Percentiles rank a stretch among this genome's conserved stretches.
These are phyloP conservation scores for Damaliscus lunatus DNA, from an alignment of 2,113 vertebrate genomes.

Conservation along the genomic window DNA sequence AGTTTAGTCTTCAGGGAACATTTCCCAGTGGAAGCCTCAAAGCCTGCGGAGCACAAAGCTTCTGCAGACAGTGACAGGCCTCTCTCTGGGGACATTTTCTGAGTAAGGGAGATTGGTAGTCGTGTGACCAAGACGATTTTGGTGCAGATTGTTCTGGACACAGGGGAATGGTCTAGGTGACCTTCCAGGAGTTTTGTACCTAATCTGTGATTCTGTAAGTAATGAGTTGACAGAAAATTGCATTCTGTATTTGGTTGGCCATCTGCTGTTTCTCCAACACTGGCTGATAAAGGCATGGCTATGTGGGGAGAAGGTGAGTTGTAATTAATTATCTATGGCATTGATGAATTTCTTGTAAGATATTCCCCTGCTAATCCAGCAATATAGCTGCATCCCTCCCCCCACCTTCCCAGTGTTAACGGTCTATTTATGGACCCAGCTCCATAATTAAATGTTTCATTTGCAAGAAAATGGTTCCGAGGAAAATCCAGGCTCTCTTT, in stretches of 20 bases:
- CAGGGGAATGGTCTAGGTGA: slow-evolving; percentile 47
- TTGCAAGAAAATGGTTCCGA: slow-evolving; percentile 79
- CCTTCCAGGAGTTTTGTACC: slow-evolving; percentile 50
- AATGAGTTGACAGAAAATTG: slow-evolving; percentile 73
- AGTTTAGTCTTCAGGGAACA: background rate
- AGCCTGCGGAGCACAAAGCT: background rate
- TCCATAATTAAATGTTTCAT: slow-evolving; percentile 80
- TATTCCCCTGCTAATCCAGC: slow-evolving; percentile 75
- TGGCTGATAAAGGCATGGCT: slow-evolving; percentile 74
- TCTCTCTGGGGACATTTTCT: background rate
- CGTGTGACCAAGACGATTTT: background rate
- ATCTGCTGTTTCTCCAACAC: slow-evolving; percentile 71
- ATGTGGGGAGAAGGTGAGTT: slow-evolving; percentile 75
- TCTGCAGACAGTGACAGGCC: background rate
- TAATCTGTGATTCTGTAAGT: slow-evolving; percentile 66
- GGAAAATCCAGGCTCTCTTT: slow-evolving; percentile 77
- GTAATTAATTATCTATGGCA: slow-evolving; percentile 81
- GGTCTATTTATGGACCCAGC: slow-evolving; percentile 75
- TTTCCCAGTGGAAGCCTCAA: background rate
- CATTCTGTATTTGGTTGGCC: slow-evolving; percentile 63
- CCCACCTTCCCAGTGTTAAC: slow-evolving; percentile 41
- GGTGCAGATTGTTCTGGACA: slow-evolving; percentile 36
- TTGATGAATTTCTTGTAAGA: slow-evolving; percentile 79
- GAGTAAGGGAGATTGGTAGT: background rate
- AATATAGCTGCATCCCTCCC: slow-evolving; percentile 65